Percentiles rank a stretch among this genome's conserved stretches.
Evolutionary conservation across 2,888 invertebrate genomes (phyloP).

Genomic region (Norana najaformis): DNA sequence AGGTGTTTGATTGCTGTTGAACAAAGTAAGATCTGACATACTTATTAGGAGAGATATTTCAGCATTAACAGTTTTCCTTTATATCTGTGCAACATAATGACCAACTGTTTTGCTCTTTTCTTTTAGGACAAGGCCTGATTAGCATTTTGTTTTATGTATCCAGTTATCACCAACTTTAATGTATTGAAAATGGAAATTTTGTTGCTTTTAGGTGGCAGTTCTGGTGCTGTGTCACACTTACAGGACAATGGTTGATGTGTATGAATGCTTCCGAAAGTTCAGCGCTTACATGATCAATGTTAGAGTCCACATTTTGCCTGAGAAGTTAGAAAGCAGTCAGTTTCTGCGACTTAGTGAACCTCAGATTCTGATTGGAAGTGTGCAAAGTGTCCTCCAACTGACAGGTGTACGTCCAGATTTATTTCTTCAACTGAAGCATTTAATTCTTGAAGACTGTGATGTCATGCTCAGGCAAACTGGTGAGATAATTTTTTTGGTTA

Average conservation of each 20-base stretch:
- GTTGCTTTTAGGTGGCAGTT: not conserved
- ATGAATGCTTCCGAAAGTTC: not conserved
- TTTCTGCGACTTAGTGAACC: not conserved
- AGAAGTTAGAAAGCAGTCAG: not conserved
- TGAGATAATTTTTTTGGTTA: not conserved
- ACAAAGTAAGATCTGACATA: too few relatives aligned
- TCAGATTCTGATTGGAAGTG: not conserved
- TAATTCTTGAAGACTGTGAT: conserved; percentile 6
- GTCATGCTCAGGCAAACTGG: conserved; percentile 6
- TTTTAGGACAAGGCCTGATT: too few relatives aligned
- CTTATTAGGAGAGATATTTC: too few relatives aligned
- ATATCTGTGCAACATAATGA: not conserved
- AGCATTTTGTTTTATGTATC: too few relatives aligned
- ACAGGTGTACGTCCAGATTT: not conserved
- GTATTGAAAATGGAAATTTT: not conserved
- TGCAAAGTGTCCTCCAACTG: not conserved
- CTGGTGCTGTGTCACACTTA: not conserved
- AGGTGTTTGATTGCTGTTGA: too few relatives aligned
- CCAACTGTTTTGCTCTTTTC: too few relatives aligned
- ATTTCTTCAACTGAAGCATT: not conserved
- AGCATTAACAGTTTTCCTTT: not conserved
- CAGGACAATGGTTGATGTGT: not conserved
- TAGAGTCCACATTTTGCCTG: not conserved
- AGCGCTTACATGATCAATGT: conserved; percentile 13
- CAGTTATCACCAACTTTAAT: not conserved